Evolutionary conservation across 2,113 vertebrate genomes (phyloP).

Genomic region (Ptilonorhynchus violaceus): DNA sequence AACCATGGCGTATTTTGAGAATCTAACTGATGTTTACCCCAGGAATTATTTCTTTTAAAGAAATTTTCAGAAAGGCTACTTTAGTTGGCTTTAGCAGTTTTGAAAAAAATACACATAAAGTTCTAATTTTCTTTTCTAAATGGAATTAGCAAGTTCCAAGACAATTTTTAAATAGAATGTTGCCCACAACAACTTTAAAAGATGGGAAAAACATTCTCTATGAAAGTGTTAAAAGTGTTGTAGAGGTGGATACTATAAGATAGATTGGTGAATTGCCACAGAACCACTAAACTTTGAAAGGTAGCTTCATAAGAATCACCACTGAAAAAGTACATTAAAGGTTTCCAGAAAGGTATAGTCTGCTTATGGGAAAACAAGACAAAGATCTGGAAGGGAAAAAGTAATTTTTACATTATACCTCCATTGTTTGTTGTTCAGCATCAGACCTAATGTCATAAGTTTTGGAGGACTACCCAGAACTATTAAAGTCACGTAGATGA

Average conservation of each 20-base stretch:
- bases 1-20: neutral
- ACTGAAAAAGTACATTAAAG: neutral
- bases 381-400: neutral
- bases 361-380: neutral
- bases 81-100: neutral
- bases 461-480: neutral
- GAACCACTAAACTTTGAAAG: neutral
- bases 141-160: neutral
- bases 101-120: neutral
- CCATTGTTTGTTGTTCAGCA: neutral
- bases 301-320: neutral
- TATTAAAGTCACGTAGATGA: neutral
- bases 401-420: neutral
- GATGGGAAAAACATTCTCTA: neutral
- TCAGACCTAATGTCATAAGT: neutral
- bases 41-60: neutral
- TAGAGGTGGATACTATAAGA: neutral
- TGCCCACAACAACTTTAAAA: neutral
- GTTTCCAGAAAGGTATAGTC: neutral
- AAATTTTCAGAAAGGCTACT: neutral
- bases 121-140: neutral
- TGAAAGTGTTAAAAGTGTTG: neutral
- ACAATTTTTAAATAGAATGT: neutral
- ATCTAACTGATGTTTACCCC: neutral
- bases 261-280: neutral